These are phyloP conservation scores for Ciconia boyciana DNA, from an alignment of 2,113 vertebrate species.

Conservation along the genomic window DNA sequence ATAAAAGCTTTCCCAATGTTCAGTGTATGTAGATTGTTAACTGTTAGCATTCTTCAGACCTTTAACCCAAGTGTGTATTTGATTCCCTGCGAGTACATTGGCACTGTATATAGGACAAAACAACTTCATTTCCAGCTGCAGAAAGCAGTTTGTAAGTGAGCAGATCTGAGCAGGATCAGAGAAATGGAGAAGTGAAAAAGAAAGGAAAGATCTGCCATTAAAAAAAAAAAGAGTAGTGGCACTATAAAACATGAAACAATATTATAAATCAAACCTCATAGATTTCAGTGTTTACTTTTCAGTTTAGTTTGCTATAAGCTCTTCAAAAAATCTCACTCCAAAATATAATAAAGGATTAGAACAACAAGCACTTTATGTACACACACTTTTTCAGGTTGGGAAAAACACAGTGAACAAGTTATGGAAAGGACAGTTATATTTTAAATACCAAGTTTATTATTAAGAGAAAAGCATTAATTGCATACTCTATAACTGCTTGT, in stretches of 20 bases:
- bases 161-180: background rate
- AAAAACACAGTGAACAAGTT: background rate
- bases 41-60: background rate
- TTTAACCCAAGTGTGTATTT: background rate
- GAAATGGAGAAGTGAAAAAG: background rate
- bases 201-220: background rate
- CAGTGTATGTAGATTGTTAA: background rate
- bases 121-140: background rate
- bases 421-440: background rate
- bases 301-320: background rate
- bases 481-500: background rate
- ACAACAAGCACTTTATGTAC: rapidly evolving
- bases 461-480: background rate
- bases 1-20: background rate
- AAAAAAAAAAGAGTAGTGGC: background rate
- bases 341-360: background rate
- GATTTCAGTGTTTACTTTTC: background rate
- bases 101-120: background rate
- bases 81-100: background rate
- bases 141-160: background rate
- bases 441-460: background rate
- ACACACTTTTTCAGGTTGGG: background rate
- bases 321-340: background rate
- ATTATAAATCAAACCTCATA: background rate
- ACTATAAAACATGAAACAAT: background rate